Percentiles rank a stretch among this genome's conserved stretches.
These are phyloP conservation scores for Graphium colonna DNA, from an alignment of 2,888 invertebrate genomes.

Conservation along the genomic window DNA sequence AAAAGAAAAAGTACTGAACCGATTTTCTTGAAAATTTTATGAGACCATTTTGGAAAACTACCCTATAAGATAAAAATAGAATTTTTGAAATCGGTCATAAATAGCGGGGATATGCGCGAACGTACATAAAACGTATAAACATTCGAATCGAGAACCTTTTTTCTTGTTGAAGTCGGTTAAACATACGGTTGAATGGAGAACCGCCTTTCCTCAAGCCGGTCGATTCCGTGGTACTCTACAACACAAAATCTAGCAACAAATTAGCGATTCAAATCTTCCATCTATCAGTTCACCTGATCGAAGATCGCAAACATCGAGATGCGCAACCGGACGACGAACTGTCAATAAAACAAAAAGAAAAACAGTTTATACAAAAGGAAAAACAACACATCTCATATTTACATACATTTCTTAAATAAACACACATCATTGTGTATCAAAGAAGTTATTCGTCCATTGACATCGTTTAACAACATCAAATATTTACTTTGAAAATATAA, in stretches of 20 bases:
- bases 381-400: constrained; percentile 5
- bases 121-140: no score
- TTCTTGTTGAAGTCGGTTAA: no score
- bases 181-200: no score
- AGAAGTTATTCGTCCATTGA: constrained; percentile 12
- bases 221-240: no score
- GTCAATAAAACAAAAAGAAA: constrained; percentile 21
- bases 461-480: constrained; percentile 22
- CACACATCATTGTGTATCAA: constrained; percentile 7
- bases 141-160: no score
- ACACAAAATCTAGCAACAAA: constrained; percentile 11
- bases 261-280: constrained; percentile 10
- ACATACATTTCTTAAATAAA: constrained; percentile 10
- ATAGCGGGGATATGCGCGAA: no score
- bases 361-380: constrained; percentile 7
- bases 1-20: no score
- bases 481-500: constrained; percentile 21
- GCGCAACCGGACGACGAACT: constrained; percentile 19
- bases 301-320: constrained; percentile 17
- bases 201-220: no score
- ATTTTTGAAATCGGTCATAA: no score
- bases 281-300: constrained; percentile 16
- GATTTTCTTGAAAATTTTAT: no score
- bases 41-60: no score
- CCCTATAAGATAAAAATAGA: no score